Conservation (phyloP, 2,113 vertebrate species). For the Eublepharis macularius region DNA sequence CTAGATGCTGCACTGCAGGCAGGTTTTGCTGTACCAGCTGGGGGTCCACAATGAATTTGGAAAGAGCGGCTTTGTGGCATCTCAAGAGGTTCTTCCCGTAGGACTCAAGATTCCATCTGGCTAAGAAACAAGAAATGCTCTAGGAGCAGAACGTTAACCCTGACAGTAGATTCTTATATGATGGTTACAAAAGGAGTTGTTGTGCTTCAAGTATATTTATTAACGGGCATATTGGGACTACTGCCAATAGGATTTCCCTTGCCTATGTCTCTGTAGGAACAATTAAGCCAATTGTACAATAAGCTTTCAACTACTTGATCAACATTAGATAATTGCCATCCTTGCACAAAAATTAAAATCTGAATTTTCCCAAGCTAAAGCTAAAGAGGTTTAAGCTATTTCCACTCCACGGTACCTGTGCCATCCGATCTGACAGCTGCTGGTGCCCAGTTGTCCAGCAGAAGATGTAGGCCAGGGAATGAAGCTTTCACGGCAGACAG, state of each 20-base stretch:
- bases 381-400: neutral
- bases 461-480: slow-evolving; percentile 66
- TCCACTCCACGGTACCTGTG: slow-evolving; percentile 50
- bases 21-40: slow-evolving; percentile 61
- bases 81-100: slow-evolving; percentile 69
- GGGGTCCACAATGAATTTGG: slow-evolving; percentile 63
- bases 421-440: slow-evolving; percentile 28
- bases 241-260: neutral
- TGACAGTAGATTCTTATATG: no score
- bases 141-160: neutral
- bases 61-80: slow-evolving; percentile 64
- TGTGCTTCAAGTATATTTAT: no score
- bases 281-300: no score
- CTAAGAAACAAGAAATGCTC: slow-evolving; percentile 50
- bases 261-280: no score
- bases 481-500: slow-evolving; percentile 68
- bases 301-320: no score
- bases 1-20: slow-evolving; percentile 56
- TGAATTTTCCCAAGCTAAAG: neutral
- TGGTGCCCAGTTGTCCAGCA: slow-evolving; percentile 67
- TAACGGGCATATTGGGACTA: no score
- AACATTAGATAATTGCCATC: neutral
- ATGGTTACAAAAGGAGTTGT: no score
- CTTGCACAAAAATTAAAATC: neutral
- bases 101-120: slow-evolving; percentile 50